Conservation (phyloP, 2,888 invertebrate genomes). For the Furcula furcula region DNA sequence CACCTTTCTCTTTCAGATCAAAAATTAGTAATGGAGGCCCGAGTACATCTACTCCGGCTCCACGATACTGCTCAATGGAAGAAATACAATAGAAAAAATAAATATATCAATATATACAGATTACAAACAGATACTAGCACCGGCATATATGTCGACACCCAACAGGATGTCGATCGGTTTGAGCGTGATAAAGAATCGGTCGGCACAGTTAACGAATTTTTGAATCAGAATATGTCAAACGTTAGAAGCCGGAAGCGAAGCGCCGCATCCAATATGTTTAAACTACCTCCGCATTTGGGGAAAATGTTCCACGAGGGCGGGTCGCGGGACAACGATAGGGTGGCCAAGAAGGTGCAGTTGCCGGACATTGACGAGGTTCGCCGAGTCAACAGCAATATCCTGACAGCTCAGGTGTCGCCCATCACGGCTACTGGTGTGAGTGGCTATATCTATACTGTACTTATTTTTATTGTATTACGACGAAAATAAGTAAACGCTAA, state of each 20-base stretch:
- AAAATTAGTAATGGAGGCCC: not conserved
- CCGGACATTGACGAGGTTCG: conserved; percentile 27
- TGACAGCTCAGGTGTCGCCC: conserved; percentile 33
- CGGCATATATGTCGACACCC: too few species aligned
- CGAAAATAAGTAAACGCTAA: too few species aligned
- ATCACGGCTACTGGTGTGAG: conserved; percentile 9
- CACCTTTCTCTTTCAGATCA: not conserved
- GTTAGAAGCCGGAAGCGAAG: too few species aligned
- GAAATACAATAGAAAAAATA: not conserved
- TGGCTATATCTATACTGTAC: conserved; percentile 1
- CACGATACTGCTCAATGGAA: not conserved
- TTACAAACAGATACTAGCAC: too few species aligned
- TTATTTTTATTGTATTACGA: not conserved
- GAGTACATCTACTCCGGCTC: not conserved
- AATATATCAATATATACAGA: not conserved
- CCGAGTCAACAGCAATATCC: conserved; percentile 18
- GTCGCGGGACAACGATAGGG: not conserved
- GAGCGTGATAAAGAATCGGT: too few species aligned
- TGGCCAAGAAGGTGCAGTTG: conserved; percentile 21
- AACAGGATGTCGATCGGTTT: too few species aligned
- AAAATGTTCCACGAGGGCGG: not conserved
- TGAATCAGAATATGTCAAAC: too few species aligned
- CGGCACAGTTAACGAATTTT: too few species aligned
- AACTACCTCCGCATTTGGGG: not conserved
- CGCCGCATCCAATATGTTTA: too few species aligned